Base-by-base conservation (phyloP, 2,113 vertebrate species). In the Tonatia bakeri region DNA sequence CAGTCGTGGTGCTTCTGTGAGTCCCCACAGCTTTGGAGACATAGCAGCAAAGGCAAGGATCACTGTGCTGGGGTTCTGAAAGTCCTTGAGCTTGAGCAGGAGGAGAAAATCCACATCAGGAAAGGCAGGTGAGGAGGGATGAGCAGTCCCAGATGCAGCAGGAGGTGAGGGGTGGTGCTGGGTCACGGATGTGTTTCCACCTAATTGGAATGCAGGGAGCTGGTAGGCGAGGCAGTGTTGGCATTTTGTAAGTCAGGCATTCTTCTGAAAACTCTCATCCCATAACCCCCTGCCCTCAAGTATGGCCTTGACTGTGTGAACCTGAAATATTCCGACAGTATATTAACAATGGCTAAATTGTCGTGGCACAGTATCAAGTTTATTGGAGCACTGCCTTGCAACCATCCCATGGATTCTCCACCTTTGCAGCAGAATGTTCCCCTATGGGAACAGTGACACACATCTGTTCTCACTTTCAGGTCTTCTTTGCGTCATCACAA, bases 91-190 rank as follows among this genome's bases (percentile, higher is more conserved):
- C 28, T 31, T 33, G 59, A 40, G 38, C 5, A 0, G 43, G 52
- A 43, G 40, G 56, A 82, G 61, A 56, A 87, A 69, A 40, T 15
- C 73, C 24, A 4, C 0, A 0, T 80, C 16, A 38, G 87, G 45
- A 70, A 56, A 56, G 56, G 24, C 67, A 28, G 61, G 33, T 5
- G 22, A 50, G 54, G 52, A 56, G 36, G 64, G 70, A 24, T n/a
- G 45, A 22, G 61, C 2, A 22, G 76, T 43, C 38, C 38, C 0
- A 12, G 52, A 14, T 52, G 45, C 17, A 22, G 52, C 24, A 50
- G 61, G 28, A 9, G 5, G 4, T 0, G 2, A 65, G 81, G 67
- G 52, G 69, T 0, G 9, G 17, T 20, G 38, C 47, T 50, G 56
- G 50, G 50, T 3, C 0, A 0, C n/a, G 47, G 50, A 36, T 12